A percentile compares a stretch with the other conserved stretches of the same genome.
phyloP scores from a whole-genome alignment of 2,888 invertebrate genomes.

The Temnothorax unifasciatus region DNA sequence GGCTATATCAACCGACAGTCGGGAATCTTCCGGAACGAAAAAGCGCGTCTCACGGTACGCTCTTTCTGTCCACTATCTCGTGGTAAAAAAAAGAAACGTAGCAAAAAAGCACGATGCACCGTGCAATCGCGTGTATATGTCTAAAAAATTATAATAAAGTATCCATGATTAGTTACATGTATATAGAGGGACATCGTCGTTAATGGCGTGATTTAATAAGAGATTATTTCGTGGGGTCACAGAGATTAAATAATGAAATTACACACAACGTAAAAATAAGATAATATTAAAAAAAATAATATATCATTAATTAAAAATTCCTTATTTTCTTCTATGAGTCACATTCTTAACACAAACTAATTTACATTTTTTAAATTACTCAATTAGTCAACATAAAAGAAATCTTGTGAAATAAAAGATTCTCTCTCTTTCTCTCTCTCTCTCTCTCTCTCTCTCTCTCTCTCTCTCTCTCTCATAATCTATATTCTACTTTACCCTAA shows the following conservation, averaged over 20 bases:
- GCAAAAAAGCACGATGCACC: slow-evolving; percentile 39
- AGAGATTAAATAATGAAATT: not conserved
- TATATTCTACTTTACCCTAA: not conserved
- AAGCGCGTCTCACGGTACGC: slow-evolving; percentile 68
- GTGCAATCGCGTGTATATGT: slow-evolving; percentile 24
- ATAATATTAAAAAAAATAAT: not conserved
- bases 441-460: not conserved
- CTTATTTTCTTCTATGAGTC: not conserved
- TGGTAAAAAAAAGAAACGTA: not conserved
- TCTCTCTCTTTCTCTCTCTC: not conserved
- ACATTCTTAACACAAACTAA: not conserved
- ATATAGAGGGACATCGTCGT: not conserved
- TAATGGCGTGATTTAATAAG: slow-evolving; percentile 44
- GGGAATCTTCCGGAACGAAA: slow-evolving; percentile 53
- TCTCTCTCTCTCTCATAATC: too few species aligned
- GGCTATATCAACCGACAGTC: slow-evolving; percentile 69
- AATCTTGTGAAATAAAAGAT: not conserved
- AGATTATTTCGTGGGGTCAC: not conserved
- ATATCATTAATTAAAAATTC: not conserved
- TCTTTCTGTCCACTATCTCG: slow-evolving; percentile 44
- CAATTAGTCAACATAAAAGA: slow-evolving; percentile 4
- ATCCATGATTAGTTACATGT: slow-evolving; percentile 23
- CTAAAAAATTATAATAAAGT: slow-evolving; percentile 49
- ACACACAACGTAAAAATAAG: not conserved
- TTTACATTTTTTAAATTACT: slow-evolving; percentile 17